Percentiles rank a stretch among this genome's conserved stretches.
These are phyloP conservation scores for Aquatica leii DNA, from an alignment of 2,888 invertebrate species.

Conservation along the genomic window DNA sequence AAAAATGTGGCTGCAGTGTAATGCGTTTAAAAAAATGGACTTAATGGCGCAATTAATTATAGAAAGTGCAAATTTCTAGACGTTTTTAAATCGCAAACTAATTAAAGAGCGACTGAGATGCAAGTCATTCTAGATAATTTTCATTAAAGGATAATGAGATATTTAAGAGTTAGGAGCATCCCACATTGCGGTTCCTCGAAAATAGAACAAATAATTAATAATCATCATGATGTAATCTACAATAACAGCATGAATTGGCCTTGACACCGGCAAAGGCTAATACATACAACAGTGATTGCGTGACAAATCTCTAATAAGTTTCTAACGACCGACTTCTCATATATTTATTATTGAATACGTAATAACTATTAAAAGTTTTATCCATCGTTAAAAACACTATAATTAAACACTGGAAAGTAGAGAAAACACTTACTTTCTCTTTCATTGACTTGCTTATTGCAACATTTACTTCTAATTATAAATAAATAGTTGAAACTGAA, in stretches of 20 bases:
- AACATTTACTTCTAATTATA: slow-evolving; percentile 21
- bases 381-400: slow-evolving; percentile 16
- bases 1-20: too few relatives aligned
- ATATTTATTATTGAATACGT: slow-evolving; percentile 25
- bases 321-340: slow-evolving; percentile 10
- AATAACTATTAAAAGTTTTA: slow-evolving; percentile 10
- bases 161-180: too few relatives aligned
- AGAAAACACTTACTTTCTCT: slow-evolving; percentile 32
- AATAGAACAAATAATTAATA: slow-evolving; percentile 18
- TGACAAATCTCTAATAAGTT: slow-evolving; percentile 28
- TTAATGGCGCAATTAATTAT: too few relatives aligned
- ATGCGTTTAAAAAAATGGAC: too few relatives aligned
- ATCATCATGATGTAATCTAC: slow-evolving; percentile 19
- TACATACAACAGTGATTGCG: slow-evolving; percentile 28
- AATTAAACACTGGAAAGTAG: slow-evolving; percentile 28
- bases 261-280: slow-evolving; percentile 33
- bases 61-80: too few relatives aligned
- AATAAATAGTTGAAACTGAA: background rate
- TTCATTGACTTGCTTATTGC: slow-evolving; percentile 34
- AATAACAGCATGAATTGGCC: slow-evolving; percentile 21
- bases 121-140: too few relatives aligned
- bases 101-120: too few relatives aligned
- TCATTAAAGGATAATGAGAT: too few relatives aligned
- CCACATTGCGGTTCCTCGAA: slow-evolving; percentile 7
- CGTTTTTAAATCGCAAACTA: too few relatives aligned